Evolutionary conservation across 2,113 vertebrate genomes (phyloP).

Genomic region (Rhegmatorhina hoffmannsi): DNA sequence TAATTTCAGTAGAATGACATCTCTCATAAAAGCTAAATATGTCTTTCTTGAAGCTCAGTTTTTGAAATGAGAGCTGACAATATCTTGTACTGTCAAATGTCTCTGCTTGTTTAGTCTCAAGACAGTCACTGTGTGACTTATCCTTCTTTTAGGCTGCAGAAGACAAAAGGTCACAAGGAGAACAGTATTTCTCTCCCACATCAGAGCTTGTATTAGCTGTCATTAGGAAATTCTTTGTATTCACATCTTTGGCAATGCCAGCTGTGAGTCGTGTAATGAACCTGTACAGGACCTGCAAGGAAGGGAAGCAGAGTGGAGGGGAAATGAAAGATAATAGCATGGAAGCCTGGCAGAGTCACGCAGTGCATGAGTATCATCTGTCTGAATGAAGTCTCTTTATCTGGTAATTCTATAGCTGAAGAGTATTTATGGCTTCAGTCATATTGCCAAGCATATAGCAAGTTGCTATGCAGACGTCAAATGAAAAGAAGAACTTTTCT

Average conservation of each 20-base stretch:
- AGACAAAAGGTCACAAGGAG: conserved; percentile 24
- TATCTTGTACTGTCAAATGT: conserved; percentile 40
- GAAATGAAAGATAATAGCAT: background rate
- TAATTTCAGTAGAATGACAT: conserved; percentile 65
- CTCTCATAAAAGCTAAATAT: conserved; percentile 61
- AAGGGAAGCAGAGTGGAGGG: background rate
- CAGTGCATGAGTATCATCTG: background rate
- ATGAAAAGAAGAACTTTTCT: background rate
- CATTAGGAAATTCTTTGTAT: background rate
- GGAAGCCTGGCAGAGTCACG: background rate
- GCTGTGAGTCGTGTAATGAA: background rate
- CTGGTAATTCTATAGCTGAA: background rate
- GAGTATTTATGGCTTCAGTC: background rate
- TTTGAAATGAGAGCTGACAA: conserved; percentile 60
- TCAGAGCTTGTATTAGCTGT: background rate
- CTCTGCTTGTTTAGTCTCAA: conserved; percentile 8
- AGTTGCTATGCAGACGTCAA: background rate
- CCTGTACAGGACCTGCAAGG: background rate
- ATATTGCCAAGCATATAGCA: background rate
- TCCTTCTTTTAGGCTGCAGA: background rate
- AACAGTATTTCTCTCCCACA: background rate
- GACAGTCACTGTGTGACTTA: background rate
- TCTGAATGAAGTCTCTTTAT: background rate
- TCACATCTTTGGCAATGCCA: background rate
- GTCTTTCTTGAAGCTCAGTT: conserved; percentile 57